Percentiles rank a stretch among this genome's conserved stretches.
These are phyloP conservation scores for Drosophila monieri DNA, from an alignment of 2,888 invertebrate species.

Conservation along the genomic window DNA sequence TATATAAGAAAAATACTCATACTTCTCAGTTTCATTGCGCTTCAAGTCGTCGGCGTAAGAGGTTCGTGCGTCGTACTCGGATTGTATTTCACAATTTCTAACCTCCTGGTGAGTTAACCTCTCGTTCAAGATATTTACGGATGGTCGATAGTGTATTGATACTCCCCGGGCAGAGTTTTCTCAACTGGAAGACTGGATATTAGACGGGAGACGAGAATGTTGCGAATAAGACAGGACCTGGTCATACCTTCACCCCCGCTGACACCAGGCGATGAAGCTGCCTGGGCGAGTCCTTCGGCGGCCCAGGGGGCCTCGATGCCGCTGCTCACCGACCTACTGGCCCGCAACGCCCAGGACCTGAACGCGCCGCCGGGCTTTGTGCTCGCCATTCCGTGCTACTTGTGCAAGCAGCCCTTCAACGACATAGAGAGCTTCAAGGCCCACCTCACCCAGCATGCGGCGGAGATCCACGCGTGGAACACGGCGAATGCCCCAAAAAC, in stretches of 20 bases:
- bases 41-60: no score
- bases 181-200: no score
- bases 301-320: constrained; percentile 44
- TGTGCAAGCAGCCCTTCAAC: constrained; percentile 51
- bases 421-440: constrained; percentile 29
- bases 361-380: constrained; percentile 17
- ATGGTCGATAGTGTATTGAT: no score
- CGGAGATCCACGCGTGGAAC: constrained; percentile 12
- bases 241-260: constrained; percentile 43
- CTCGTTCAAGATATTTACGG: no score
- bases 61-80: no score
- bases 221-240: neutral
- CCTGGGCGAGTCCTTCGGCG: no score
- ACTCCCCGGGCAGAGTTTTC: no score
- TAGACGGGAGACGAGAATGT: no score
- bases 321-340: constrained; percentile 7
- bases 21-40: no score
- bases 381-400: constrained; percentile 31
- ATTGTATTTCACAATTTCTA: no score
- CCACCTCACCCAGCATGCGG: constrained; percentile 43
- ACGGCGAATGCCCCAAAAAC: neutral
- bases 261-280: neutral
- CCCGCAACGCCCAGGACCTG: neutral
- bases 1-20: no score
- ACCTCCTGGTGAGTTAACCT: no score